These are phyloP conservation scores for Elysia chlorotica DNA, from an alignment of 1,140 invertebrate genomes.

Conservation along the genomic window DNA sequence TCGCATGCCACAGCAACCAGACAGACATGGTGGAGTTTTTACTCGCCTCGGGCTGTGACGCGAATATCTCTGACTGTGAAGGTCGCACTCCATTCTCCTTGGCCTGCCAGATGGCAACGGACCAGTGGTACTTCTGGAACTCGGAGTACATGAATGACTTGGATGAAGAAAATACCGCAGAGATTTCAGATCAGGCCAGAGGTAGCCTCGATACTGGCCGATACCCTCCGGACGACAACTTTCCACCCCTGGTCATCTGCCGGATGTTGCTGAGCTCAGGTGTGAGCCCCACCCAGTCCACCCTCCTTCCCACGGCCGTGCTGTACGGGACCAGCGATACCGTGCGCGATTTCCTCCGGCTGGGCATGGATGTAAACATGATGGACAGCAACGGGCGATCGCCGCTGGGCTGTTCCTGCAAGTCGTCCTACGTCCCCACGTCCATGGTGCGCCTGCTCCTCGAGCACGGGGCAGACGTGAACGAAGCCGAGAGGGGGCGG, in stretches of 20 bases:
- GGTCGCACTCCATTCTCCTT: slow-evolving; percentile 50
- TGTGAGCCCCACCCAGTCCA: slow-evolving; percentile 43
- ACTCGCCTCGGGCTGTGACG: slow-evolving; percentile 38
- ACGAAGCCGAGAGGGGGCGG: slow-evolving; percentile 49
- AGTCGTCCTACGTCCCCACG: slow-evolving; percentile 36
- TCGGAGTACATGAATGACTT: slow-evolving; percentile 13
- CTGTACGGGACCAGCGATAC: slow-evolving; percentile 43
- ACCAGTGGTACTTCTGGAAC: slow-evolving; percentile 53
- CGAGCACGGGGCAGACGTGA: slow-evolving; percentile 49
- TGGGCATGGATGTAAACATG: slow-evolving; percentile 54
- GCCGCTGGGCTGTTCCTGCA: slow-evolving; percentile 49
- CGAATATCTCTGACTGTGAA: slow-evolving; percentile 41
- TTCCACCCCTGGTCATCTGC: slow-evolving; percentile 48
- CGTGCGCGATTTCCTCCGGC: slow-evolving; percentile 43
- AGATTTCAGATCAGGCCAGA: background rate
- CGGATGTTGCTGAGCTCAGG: slow-evolving; percentile 44
- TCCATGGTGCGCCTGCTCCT: slow-evolving; percentile 45
- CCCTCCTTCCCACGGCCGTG: slow-evolving; percentile 49
- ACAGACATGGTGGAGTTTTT: slow-evolving; percentile 40
- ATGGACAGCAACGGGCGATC: slow-evolving; percentile 50
- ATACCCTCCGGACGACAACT: too few species aligned
- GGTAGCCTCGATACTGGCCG: too few species aligned
- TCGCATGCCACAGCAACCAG: slow-evolving; percentile 47
- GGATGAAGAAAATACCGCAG: slow-evolving; percentile 7
- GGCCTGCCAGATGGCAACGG: slow-evolving; percentile 44